Evolutionary conservation across 2,113 vertebrate species (phyloP).

Genomic region (Proteles cristata): DNA sequence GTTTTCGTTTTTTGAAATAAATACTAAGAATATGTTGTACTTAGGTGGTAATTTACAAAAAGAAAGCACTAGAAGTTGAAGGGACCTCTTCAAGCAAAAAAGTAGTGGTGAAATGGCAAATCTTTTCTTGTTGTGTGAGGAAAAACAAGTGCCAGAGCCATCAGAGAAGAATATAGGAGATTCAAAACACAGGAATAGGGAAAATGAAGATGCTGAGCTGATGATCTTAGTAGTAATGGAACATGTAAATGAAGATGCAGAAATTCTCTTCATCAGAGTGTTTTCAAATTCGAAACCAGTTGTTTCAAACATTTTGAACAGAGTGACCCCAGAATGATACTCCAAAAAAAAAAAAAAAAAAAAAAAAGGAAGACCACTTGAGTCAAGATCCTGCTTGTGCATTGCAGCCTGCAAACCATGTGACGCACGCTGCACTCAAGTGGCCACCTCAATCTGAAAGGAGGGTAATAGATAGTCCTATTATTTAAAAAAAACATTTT

Average conservation of each 20-base stretch:
- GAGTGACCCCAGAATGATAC: background rate
- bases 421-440: accelerated
- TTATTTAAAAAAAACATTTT: too few relatives aligned
- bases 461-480: background rate
- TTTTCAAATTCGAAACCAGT: constrained; percentile 41
- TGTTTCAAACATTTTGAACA: constrained; percentile 61
- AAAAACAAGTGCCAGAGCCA: background rate
- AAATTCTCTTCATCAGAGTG: constrained; percentile 40
- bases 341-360: constrained; percentile 36
- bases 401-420: background rate
- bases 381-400: background rate
- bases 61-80: background rate
- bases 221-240: background rate
- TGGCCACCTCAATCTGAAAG: background rate
- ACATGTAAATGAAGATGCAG: background rate
- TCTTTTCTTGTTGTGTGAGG: background rate
- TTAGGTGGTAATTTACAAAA: constrained; percentile 14
- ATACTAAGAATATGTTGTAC: background rate
- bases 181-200: too few relatives aligned
- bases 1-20: constrained; percentile 28
- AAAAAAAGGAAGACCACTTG: background rate
- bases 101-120: background rate
- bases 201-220: background rate
- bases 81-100: background rate
- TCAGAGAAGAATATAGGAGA: background rate